Evolutionary conservation across 2,888 invertebrate species (phyloP).

Genomic region (Listrodromus nycthemerus): DNA sequence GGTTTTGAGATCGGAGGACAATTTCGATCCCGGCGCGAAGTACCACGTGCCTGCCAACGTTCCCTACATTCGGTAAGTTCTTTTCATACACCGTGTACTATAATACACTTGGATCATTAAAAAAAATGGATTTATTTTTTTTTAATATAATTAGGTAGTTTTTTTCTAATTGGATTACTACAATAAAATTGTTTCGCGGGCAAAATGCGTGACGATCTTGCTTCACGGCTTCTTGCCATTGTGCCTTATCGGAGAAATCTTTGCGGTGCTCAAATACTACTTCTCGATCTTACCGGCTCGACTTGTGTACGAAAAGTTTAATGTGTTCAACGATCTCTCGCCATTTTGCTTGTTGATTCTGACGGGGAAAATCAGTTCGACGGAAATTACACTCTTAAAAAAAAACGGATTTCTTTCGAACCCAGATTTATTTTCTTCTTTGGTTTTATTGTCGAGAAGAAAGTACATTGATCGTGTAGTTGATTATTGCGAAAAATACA

Average conservation of each 20-base stretch:
- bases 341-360: not conserved
- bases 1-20: slow-evolving; percentile 92
- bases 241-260: slow-evolving; percentile 36
- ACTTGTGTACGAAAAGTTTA: not conserved
- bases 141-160: slow-evolving; percentile 6
- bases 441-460: slow-evolving; percentile 79
- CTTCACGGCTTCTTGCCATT: slow-evolving; percentile 27
- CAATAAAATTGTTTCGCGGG: not conserved
- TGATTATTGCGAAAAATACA: slow-evolving; percentile 39
- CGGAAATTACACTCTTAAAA: not conserved
- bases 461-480: slow-evolving; percentile 51
- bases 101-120: too few species aligned
- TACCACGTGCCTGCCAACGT: slow-evolving; percentile 97
- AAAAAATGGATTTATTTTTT: not conserved
- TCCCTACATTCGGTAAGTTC: slow-evolving; percentile 94
- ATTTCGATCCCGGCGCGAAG: slow-evolving; percentile 97
- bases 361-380: slow-evolving; percentile 24
- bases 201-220: slow-evolving; percentile 37
- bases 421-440: slow-evolving; percentile 74
- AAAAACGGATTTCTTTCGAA: slow-evolving; percentile 5
- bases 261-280: slow-evolving; percentile 12
- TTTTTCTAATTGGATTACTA: slow-evolving; percentile 4
- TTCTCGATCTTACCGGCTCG: slow-evolving; percentile 37
- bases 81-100: not conserved
- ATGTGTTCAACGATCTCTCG: slow-evolving; percentile 28